These are phyloP conservation scores for Drosophila atripex DNA, from an alignment of 2,888 invertebrate species.

Conservation along the genomic window DNA sequence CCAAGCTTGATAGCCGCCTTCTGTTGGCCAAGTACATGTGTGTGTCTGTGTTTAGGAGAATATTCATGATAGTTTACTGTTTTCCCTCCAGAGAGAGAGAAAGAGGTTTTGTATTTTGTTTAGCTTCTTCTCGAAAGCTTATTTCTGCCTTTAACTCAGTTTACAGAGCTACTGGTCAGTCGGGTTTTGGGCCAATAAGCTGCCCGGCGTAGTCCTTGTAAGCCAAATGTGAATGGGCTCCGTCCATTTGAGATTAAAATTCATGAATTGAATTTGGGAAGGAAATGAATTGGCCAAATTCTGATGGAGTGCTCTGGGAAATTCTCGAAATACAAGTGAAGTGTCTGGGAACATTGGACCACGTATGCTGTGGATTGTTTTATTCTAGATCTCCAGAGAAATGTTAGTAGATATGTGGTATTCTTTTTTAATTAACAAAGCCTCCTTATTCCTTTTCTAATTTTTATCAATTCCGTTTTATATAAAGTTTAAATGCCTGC, in stretches of 20 bases:
- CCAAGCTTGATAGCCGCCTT: slow-evolving; percentile 42
- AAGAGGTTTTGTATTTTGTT: not conserved
- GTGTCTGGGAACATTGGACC: not conserved
- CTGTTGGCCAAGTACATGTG: slow-evolving; percentile 16
- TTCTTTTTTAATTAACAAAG: not conserved
- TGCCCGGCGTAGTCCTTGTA: slow-evolving; percentile 19
- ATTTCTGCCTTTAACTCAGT: slow-evolving; percentile 33
- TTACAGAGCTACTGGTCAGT: slow-evolving; percentile 48
- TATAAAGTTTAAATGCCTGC: not conserved
- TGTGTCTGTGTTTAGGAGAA: not conserved
- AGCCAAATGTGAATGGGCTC: slow-evolving; percentile 16
- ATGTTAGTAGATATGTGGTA: not conserved
- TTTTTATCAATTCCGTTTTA: not conserved
- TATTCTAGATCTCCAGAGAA: not conserved
- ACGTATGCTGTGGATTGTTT: slow-evolving; percentile 1
- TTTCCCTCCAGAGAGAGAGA: slow-evolving; percentile 2
- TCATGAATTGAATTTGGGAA: slow-evolving; percentile 55
- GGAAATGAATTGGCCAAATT: slow-evolving; percentile 45
- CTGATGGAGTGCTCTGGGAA: slow-evolving; percentile 30
- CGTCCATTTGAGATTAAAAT: slow-evolving; percentile 59
- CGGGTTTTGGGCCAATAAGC: slow-evolving; percentile 53
- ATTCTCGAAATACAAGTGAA: not conserved
- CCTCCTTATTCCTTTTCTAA: not conserved
- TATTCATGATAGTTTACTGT: slow-evolving; percentile 3
- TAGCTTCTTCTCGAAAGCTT: not conserved